Base-by-base conservation (phyloP, 2,797 vertebrate species). In the Orestias chungarensis region DNA sequence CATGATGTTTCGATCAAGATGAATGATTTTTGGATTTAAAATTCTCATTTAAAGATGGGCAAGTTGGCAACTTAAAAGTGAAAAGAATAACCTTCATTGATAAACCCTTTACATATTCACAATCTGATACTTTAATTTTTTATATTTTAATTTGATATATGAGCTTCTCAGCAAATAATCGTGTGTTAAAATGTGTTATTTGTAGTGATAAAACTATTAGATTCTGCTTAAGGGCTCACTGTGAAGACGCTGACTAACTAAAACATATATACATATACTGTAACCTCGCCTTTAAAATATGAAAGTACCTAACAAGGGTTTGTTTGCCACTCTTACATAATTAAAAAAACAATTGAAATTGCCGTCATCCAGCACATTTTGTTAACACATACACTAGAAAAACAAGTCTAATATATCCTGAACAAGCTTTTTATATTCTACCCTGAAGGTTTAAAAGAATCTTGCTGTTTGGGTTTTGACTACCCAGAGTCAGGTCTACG, bases 401-500 rank as follows among this genome's bases (percentile, higher is more conserved):
- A 52, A 57, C 20, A 35, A 35, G 17, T 59, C 18, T 4, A 49
- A 29, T 43, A 14, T 12, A 3, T n/a, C 65, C 0, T 35, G 17
- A 25, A 27, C 9, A 0, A 49, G 31, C 18, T 4, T 20, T 64
- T 64, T 67, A 12, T 7, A 4, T 80, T 82, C 29, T 57, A 68
- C 75, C 50, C 68, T 64, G 40, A 68, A 46, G 18, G 62, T 9
- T 57, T 79, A 31, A 62, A 59, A 44, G 50, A 61, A 25, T 71
- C 33, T 73, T 52, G 54, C 18, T 67, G 59, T 74, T 78, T 43
- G 57, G 46, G 46, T 71, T 81, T 29, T 12, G 35, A 49, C 31
- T 68, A 31, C 42, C 80, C n/a, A 84, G 77, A 78, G 71, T 44
- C 68, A 46, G 76, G 83, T 91, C 90, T 80, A 87, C 72, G 82